Conservation (phyloP, 2,888 invertebrate species). For the Drosophila buzzatii region DNA sequence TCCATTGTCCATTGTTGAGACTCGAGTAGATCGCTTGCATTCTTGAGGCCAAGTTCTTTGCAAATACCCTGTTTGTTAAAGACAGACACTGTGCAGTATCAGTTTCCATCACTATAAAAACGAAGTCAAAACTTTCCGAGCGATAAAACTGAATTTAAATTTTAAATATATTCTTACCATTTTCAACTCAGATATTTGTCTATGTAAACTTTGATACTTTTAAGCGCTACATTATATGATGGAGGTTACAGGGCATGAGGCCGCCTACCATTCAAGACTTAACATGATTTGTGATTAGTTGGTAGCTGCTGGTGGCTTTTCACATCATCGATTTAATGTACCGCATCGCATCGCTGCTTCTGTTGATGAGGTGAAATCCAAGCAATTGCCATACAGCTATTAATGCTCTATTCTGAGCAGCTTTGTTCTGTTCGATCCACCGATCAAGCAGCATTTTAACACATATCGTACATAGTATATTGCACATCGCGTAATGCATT, state of each 20-base stretch:
- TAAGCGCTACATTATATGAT: background rate
- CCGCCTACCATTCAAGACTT: background rate
- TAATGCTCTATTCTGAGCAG: conserved; percentile 41
- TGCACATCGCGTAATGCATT: background rate
- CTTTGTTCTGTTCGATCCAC: conserved; percentile 16
- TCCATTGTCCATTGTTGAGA: conserved; percentile 54
- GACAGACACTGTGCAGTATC: background rate
- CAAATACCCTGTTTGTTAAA: background rate
- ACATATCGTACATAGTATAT: conserved; percentile 13
- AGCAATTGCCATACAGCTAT: conserved; percentile 51
- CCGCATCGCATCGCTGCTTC: conserved; percentile 79
- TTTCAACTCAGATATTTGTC: background rate
- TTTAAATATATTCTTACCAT: background rate
- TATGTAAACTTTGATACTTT: background rate
- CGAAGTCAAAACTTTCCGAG: too few relatives aligned
- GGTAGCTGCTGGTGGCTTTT: conserved; percentile 55
- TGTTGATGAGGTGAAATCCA: conserved; percentile 85
- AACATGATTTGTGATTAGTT: conserved; percentile 1
- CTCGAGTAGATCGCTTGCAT: conserved; percentile 30
- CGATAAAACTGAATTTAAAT: too few relatives aligned
- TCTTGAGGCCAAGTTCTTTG: conserved; percentile 41
- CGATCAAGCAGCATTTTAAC: conserved; percentile 45
- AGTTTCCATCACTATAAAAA: background rate
- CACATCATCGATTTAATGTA: conserved; percentile 81
- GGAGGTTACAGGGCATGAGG: background rate